These are phyloP conservation scores for Protophormia terraenovae DNA, from an alignment of 2,888 invertebrate species.

Conservation along the genomic window DNA sequence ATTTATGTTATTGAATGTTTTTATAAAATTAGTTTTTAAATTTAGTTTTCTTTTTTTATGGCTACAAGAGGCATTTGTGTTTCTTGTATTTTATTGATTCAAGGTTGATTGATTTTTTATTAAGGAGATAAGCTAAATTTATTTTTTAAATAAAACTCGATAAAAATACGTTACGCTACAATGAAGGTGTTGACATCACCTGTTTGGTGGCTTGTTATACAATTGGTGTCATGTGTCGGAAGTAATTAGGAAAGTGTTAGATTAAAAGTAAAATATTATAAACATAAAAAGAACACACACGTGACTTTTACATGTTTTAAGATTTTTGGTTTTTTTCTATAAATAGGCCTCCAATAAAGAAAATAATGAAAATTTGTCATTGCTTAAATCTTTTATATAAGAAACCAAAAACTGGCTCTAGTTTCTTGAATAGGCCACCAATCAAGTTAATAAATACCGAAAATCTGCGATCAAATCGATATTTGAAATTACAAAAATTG, in stretches of 20 bases:
- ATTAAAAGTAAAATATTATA: too few species aligned
- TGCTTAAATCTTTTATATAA: too few species aligned
- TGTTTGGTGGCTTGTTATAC: constrained; percentile 15
- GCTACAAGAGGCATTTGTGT: neutral
- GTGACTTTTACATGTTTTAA: too few species aligned
- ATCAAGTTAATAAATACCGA: too few species aligned
- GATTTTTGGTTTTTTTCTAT: too few species aligned
- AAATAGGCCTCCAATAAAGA: too few species aligned
- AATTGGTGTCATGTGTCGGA: neutral
- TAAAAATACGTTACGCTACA: neutral
- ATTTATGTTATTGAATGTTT: constrained; percentile 43
- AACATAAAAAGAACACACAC: too few species aligned
- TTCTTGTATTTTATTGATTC: constrained; percentile 33
- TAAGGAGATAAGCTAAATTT: constrained; percentile 56
- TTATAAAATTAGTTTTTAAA: constrained; percentile 12
- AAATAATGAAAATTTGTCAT: too few species aligned
- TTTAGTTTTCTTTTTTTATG: neutral
- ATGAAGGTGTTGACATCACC: constrained; percentile 50
- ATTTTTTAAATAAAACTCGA: constrained; percentile 11
- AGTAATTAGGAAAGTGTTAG: neutral
- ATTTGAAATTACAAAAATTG: too few species aligned
- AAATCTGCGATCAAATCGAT: too few species aligned
- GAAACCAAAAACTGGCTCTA: too few species aligned
- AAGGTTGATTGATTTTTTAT: constrained; percentile 62
- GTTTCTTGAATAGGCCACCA: too few species aligned